Base-by-base conservation (phyloP, 2,888 invertebrate genomes). In the Microctonus aethiopoides region DNA sequence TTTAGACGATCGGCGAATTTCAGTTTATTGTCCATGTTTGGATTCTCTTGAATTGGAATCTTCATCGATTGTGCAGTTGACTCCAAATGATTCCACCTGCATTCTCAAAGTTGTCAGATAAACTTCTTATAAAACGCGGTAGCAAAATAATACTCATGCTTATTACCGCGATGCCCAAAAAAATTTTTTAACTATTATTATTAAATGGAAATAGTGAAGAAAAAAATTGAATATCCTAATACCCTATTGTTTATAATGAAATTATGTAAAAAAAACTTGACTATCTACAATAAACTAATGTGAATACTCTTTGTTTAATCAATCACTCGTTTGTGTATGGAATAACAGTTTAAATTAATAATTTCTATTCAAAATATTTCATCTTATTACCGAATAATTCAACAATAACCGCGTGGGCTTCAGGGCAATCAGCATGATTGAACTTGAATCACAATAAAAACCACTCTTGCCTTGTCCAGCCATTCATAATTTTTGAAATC, bases 1-100 rank as follows among this genome's bases (percentile, higher is more conserved):
- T 87, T 87, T 67, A 87, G 79, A 70, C 87, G 85, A 76, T 88
- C 88, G 46, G 87, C 83, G 79, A 88, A 88, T 75, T 87, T 87
- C 71, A 88, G 79, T 79, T 87, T 88, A 84, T 80, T 86, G 85
- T 87, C 86, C 77, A 80, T 83, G 77, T 78, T 81, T 73, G 76
- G 75, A 75, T 80, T 79, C 75, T 81, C 78, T 75, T 76, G 76
- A 75, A 78, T 79, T 68, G 80, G 81, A 80, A 83, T 79, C 84
- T 83, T 84, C 84, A 83, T 82, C 78, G 82, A 79, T 77, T 78
- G 77, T 77, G 74, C 75, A 75, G 73, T 60, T 39, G 65, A 68
- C 73, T 73, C 66, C 74, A 69, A 60, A 72, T 68, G 75, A 74
- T 77, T 83, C 79, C 79, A 84, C 79, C 83, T 81, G 80, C 78